A percentile compares a stretch with the other conserved stretches of the same genome.
Conservation (phyloP, 2,888 invertebrate genomes). For the Mesorhabditis belari region DNA sequence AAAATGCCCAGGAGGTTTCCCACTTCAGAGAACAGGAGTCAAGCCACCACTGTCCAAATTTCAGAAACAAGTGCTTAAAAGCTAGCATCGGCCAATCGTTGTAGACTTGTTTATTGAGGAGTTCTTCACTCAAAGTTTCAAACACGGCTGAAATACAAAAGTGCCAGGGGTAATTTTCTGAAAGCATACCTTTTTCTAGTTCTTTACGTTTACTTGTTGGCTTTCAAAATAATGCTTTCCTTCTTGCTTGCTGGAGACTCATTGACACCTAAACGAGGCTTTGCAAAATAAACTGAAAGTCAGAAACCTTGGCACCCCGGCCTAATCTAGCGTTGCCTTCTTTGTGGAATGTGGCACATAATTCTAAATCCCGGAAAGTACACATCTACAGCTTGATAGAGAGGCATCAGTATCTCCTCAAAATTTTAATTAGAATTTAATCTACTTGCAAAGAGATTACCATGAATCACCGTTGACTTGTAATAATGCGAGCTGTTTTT, state of each 20-base stretch:
- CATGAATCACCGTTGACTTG: neutral
- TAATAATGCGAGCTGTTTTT: neutral
- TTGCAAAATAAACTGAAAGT: slow-evolving; percentile 60
- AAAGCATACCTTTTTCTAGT: slow-evolving; percentile 1
- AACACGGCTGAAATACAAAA: neutral
- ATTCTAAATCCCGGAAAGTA: slow-evolving; percentile 88
- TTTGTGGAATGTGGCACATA: slow-evolving; percentile 74
- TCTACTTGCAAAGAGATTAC: neutral
- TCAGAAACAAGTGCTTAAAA: slow-evolving; percentile 65
- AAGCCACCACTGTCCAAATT: slow-evolving; percentile 1
- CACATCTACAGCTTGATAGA: slow-evolving; percentile 66
- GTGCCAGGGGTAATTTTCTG: neutral
- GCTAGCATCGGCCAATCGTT: slow-evolving; percentile 86
- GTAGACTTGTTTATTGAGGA: slow-evolving; percentile 70
- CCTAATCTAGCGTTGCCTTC: slow-evolving; percentile 59
- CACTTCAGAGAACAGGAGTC: neutral
- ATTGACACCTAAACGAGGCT: slow-evolving; percentile 77
- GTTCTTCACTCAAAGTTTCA: slow-evolving; percentile 56
- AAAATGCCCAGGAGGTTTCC: too few relatives aligned
- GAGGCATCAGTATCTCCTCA: slow-evolving; percentile 67
- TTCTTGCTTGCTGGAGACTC: slow-evolving; percentile 69
- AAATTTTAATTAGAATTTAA: slow-evolving; percentile 5
- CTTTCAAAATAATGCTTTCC: slow-evolving; percentile 73
- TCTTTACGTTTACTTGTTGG: slow-evolving; percentile 60
- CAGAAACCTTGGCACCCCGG: neutral